Evolutionary conservation across 2,888 invertebrate genomes (phyloP), one percentile per base, ranked within the genome.

Genomic region (Noctua janthe): DNA sequence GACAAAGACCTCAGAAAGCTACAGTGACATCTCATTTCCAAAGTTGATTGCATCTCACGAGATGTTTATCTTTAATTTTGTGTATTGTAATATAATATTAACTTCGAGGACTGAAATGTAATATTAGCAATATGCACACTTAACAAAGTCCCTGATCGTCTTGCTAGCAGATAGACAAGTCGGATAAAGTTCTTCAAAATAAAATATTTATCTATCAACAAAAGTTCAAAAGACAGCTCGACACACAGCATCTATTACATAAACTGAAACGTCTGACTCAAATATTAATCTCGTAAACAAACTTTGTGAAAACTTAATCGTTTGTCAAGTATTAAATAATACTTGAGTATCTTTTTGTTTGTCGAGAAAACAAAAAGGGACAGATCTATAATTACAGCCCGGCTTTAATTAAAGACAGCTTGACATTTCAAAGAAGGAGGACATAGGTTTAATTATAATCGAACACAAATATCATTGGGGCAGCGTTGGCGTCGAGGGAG

Each of bases 371-470:
- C 92, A 93, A 93, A 94, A 94, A 94, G 92, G 91, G 92, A 91
- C 91, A 90, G 89, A 92, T 94, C 95, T 96, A 96, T 95, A 93
- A 95, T 94, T 95, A 96, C 90, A 88, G 75, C 66, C 84, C 81
- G 82, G 78, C 80, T 95, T 95, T 96, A 97, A 97, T 97, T 97
- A 96, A 95, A 96, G 93, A 95, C 95, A 95, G 95, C 95, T 95
- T 97, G 97, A 96, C 97, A 97, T 97, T 97, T 97, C 94, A 95
- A 95, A 96, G 95, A 96, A 97, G 93, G 95, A 96, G 97, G 97
- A 95, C 97, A 95, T 95, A 83, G 86, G 90, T 92, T 91, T 93
- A 93, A 93, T 93, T 93, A 92, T 93, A 93, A 90, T 88, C 94
- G 94, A 96, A 96, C 95, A 96, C 95, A 97, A 97, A 97, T 97